Percentiles rank a stretch among this genome's conserved stretches.
phyloP scores from a whole-genome alignment of 2,113 vertebrate genomes.

The Epinephelus moara region DNA sequence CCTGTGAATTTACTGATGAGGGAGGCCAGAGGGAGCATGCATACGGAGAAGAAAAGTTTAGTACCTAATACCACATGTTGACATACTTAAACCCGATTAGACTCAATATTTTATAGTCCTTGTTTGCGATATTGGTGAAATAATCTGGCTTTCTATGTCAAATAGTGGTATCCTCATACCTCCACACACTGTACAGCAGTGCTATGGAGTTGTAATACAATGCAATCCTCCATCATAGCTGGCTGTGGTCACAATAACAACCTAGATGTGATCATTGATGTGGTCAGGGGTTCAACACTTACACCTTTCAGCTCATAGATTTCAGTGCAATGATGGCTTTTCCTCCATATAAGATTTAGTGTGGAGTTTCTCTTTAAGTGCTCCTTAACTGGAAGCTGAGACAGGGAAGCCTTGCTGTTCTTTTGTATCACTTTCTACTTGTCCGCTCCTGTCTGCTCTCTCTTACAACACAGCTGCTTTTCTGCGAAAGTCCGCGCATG shows the following conservation, averaged over 20 bases:
- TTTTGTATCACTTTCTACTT: slow-evolving; percentile 19
- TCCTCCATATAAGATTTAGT: not conserved
- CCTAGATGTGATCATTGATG: not conserved
- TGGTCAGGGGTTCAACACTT: not conserved
- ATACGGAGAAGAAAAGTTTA: no score
- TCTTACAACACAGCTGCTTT: slow-evolving; percentile 28
- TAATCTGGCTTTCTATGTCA: no score
- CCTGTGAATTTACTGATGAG: no score
- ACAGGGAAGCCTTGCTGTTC: slow-evolving; percentile 9
- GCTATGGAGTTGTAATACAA: not conserved
- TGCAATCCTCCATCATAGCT: not conserved
- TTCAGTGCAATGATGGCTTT: not conserved
- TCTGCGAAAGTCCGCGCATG: slow-evolving; percentile 13
- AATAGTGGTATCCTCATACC: no score
- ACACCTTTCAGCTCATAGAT: not conserved
- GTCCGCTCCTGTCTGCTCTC: not conserved
- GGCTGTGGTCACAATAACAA: not conserved
- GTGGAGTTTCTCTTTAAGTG: not conserved
- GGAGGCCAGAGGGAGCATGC: no score
- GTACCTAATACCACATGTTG: no score
- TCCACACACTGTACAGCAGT: not conserved
- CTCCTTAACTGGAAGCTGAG: not conserved
- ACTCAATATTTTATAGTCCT: no score
- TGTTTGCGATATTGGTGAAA: no score
- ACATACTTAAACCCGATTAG: no score